phyloP scores from a whole-genome alignment of 2,888 invertebrate genomes.

The Troides helena region DNA sequence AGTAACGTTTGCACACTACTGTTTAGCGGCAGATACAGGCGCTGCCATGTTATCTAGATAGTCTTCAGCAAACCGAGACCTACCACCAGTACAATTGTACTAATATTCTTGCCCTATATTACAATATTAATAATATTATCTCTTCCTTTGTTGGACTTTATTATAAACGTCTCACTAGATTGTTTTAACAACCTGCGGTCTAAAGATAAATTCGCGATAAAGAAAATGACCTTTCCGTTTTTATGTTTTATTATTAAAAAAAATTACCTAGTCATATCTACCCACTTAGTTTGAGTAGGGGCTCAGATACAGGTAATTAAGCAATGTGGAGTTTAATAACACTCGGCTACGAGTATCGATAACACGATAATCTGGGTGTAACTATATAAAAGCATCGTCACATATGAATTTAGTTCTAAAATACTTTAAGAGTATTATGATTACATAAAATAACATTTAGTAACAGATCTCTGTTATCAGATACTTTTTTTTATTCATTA shows the following conservation, averaged over 20 bases:
- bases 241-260: background rate
- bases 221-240: background rate
- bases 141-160: no score
- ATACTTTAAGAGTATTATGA: background rate
- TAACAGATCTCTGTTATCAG: no score
- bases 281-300: background rate
- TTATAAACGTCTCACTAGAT: no score
- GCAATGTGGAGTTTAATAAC: background rate
- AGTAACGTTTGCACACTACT: no score
- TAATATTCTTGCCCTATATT: no score
- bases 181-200: background rate
- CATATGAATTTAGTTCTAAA: background rate
- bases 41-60: no score
- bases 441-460: no score
- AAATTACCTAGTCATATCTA: background rate
- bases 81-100: no score
- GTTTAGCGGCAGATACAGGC: no score
- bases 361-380: conserved; percentile 8
- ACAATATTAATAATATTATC: no score
- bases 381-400: background rate
- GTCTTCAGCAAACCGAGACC: no score
- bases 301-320: conserved; percentile 13
- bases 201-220: background rate
- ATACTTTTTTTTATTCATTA: no score
- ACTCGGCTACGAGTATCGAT: conserved; percentile 17